Base-by-base conservation (phyloP, 2,797 vertebrate species). In the Alauda arvensis region DNA sequence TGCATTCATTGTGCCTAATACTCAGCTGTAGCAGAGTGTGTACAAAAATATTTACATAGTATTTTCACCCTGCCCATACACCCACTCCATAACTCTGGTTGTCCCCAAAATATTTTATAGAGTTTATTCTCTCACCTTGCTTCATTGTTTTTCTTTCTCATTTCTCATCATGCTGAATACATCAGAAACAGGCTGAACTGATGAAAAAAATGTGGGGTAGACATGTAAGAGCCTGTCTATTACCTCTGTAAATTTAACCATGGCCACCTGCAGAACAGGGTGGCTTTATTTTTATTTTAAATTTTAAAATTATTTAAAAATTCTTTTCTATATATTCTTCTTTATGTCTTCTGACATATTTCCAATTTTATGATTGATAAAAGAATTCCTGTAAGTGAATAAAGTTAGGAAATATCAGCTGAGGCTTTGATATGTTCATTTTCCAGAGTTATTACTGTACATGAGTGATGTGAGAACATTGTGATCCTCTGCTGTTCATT, bases 1-100 rank as follows among this genome's bases (percentile, higher is more conserved):
- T 85, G 43, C 94, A 90, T 91, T 95, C 90, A 90, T 92, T 91
- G 87, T 91, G 70, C 87, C 82, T 91, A 94, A 87, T 90, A 65
- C 78, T 91, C 65, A 68, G 70, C 82, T 89, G 68, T 62, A 83
- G 34, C 42, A 82, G 61, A 67, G 8, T 69, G 78, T 49, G 34
- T 75, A 42, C 6, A 21, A 53, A 43, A 90, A 25, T 40, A 70
- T 8, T 83, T 83, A 43, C 76, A 61, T 17, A 57, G 13, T 62
- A 83, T 21, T n/a, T 66, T 29, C 29, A 75, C 17, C 15, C 39
- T 83, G 67, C 31, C 52, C 14, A n/a, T 59, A 90, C 83, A 63
- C 43, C 11, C 6, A 9, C n/a, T 45, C 15, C 2, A 3, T 63
- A 39, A 43, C 25, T 43, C 25, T 40, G 25, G 23, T 66, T 77